Evolutionary conservation across 2,888 invertebrate genomes (phyloP), one percentile per base, ranked within the genome.

Genomic region (Limenitis arthemis): DNA sequence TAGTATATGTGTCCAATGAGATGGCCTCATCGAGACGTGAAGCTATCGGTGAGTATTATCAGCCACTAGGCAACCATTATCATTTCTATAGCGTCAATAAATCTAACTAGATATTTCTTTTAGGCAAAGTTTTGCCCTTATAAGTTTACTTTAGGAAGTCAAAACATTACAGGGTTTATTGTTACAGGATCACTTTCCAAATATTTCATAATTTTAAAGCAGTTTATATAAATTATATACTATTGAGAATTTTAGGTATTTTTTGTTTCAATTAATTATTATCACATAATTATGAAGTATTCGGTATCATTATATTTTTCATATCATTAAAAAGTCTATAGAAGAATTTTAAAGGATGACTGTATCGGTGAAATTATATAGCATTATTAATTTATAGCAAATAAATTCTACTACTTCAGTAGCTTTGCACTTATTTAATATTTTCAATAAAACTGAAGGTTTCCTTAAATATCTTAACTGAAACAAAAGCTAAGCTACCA

Each of bases 11-110:
- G 75, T 75, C 75, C 77, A 79, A 78, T 74, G 77, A 76, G 73
- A 73, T 73, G 69, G 61, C 75, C 70, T 71, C 78, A 75, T 75
- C 72, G 74, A 79, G 70, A 68, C 72, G 81, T 83, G 82, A 80
- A 77, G 73, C 83, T 83, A 83, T 75, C 76, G 72, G 81, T 83
- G 83, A 76, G 72, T 72, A 65, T 75, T 73, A 70, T 56, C 64
- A 67, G 66, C 66, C 64, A 65, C 66, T 66, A 66, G 60, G 62
- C 62, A 61, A 61, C 58, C 58, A 60, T 57, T 61, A 60, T 56
- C 54, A 47, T 60, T 47, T 60, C 57, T 59, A 58, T 53, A 57
- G 61, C 56, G 56, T 56, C 53, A 54, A 59, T 58, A 58, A 50
- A 55, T 55, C 53, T 56, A 59, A 47, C 47, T 32, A 54, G 50